Evolutionary conservation across 1,140 invertebrate genomes (phyloP).

Genomic region (Zaprionus inermis): DNA sequence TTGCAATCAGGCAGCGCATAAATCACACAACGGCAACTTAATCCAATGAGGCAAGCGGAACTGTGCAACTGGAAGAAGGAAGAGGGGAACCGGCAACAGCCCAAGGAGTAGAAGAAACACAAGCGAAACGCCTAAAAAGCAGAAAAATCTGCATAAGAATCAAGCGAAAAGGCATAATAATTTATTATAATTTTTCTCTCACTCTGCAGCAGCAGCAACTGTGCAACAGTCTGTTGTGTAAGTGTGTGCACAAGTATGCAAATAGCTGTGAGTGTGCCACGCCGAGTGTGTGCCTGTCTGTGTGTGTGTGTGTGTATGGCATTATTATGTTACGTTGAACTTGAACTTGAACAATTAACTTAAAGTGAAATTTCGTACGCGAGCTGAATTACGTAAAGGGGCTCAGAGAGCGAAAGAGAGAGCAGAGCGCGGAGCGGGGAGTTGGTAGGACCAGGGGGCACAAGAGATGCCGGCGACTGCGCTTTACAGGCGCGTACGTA

Average conservation of each 20-base stretch:
- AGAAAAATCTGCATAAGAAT: slow-evolving; percentile 74
- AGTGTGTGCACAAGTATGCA: slow-evolving; percentile 15
- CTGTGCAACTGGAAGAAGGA: neutral
- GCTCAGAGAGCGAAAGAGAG: slow-evolving; percentile 1
- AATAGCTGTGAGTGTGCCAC: slow-evolving; percentile 3
- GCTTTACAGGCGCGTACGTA: slow-evolving; percentile 81
- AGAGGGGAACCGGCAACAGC: slow-evolving; percentile 18
- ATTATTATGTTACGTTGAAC: slow-evolving; percentile 82
- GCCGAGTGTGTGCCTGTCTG: slow-evolving; percentile 16
- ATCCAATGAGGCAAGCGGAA: neutral
- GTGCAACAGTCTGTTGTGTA: slow-evolving; percentile 55
- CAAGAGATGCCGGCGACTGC: slow-evolving; percentile 71
- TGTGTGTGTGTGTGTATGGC: slow-evolving; percentile 45
- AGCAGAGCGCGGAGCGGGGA: neutral
- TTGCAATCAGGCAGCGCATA: neutral
- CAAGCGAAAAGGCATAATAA: slow-evolving; percentile 81
- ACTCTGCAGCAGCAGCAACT: slow-evolving; percentile 12
- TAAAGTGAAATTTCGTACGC: slow-evolving; percentile 83
- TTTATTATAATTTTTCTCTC: slow-evolving; percentile 73
- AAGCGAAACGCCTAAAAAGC: slow-evolving; percentile 61
- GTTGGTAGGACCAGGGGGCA: slow-evolving; percentile 8
- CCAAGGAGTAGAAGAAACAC: slow-evolving; percentile 9
- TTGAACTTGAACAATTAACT: slow-evolving; percentile 83
- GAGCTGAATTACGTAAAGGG: slow-evolving; percentile 80
- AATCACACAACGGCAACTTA: slow-evolving; percentile 5